Percentiles rank a stretch among this genome's conserved stretches.
These are phyloP conservation scores for Eidolon helvum DNA, from an alignment of 2,113 vertebrate species.

Conservation along the genomic window DNA sequence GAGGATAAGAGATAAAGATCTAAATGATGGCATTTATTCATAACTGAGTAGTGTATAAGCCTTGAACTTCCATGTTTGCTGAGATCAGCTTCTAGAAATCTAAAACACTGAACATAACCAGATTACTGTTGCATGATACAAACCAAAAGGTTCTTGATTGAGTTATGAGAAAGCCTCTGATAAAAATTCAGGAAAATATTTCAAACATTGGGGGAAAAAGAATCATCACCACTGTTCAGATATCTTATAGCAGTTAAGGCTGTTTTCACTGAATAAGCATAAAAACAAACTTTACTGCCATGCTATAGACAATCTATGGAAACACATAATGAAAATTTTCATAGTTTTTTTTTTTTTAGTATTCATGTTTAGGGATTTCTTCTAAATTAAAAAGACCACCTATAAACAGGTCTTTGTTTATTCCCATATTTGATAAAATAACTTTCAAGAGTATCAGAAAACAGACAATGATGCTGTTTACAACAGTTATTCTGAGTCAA, in stretches of 20 bases:
- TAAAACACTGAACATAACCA: background rate
- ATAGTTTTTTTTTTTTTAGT: background rate
- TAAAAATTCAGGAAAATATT: background rate
- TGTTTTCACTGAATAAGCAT: background rate
- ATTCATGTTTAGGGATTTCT: background rate
- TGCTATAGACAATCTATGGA: background rate
- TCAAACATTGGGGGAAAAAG: background rate
- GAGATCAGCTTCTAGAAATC: background rate
- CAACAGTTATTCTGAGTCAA: background rate
- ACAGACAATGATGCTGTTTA: background rate
- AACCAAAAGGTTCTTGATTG: conserved; percentile 19
- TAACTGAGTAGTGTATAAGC: background rate
- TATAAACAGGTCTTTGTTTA: background rate
- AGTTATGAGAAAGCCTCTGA: background rate
- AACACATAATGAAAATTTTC: background rate
- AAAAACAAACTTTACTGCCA: conserved; percentile 1
- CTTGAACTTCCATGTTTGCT: background rate
- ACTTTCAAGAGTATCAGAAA: conserved; percentile 32
- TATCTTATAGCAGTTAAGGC: background rate
- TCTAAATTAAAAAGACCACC: conserved; percentile 27
- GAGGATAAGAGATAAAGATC: background rate
- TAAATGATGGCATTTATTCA: background rate
- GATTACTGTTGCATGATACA: background rate
- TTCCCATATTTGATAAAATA: background rate
- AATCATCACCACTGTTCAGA: background rate